Base-by-base conservation (phyloP, 2,797 vertebrate species). In the Mus minutoides region DNA sequence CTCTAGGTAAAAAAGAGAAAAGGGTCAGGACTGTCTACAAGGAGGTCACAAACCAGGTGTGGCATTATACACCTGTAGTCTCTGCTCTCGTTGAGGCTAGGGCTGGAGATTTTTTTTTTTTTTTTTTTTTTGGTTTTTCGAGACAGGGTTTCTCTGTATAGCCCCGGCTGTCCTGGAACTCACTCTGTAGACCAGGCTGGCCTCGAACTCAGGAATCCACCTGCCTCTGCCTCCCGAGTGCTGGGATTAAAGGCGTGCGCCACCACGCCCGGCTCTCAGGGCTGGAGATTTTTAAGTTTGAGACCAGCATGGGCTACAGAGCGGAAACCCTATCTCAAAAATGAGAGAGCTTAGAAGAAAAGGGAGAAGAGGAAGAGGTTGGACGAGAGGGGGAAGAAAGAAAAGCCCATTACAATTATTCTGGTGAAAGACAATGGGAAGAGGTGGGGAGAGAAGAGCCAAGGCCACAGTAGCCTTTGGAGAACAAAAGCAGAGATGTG, bases 401-500 rank as follows among this genome's bases (percentile, higher is more conserved):
- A 89, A 69, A 83, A 60, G 21, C 40, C 37, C 26, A 16, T 85
- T 52, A 56, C 31, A 77, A 60, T 62, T 92, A 58, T 83, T 88
- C 22, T 88, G 40, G 43, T 77, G 1, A 58, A 94, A 94, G 84
- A 76, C 56, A 95, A 64, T 26, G 13, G 54, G 29, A 77, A 21
- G 67, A 46, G 14, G 58, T 21, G 3, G 8, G 62, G 19, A 67
- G 43, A 19, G 71, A 76, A n/a, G 24, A 46, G 40, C 34, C 58
- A 78, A 19, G 13, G 19, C 22, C 4, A 49, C 26, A 58, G 60
- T 4, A 90, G 17, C 69, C 64, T 54, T 3, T 24, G 43, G 46
- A 87, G 46, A 87, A 76, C 37, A 93, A 54, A 75, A 93, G 80
- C 58, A 95, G 19, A 5, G n/a, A 80, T 90, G 4, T 77, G 46